These are phyloP conservation scores for Lasioglossum zephyrum DNA, from an alignment of 2,888 invertebrate genomes.

Conservation along the genomic window DNA sequence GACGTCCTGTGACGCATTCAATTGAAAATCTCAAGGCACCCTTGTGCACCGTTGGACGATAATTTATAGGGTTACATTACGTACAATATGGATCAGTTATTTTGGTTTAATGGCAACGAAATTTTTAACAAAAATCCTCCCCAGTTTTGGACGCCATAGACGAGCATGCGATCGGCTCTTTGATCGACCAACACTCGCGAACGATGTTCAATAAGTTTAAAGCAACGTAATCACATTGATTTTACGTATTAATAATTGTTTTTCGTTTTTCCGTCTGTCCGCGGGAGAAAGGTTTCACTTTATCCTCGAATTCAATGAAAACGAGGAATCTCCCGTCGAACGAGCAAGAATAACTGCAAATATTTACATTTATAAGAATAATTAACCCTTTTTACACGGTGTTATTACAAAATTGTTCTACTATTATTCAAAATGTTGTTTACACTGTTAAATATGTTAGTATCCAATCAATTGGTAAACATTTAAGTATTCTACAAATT, in stretches of 20 bases:
- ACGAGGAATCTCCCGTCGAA: background rate
- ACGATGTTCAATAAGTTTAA: background rate
- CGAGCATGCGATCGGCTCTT: background rate
- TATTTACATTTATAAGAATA: background rate
- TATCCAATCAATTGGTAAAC: too few species aligned
- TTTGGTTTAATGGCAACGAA: constrained; percentile 53
- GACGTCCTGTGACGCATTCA: constrained; percentile 82
- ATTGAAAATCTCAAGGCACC: constrained; percentile 82
- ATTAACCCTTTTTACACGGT: background rate
- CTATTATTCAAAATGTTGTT: too few species aligned
- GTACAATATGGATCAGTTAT: constrained; percentile 73
- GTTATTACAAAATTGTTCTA: background rate
- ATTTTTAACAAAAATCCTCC: constrained; percentile 44
- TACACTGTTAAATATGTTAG: too few species aligned
- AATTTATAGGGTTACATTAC: constrained; percentile 75
- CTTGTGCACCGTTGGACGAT: constrained; percentile 74
- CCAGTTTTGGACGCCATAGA: background rate
- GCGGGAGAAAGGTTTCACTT: background rate
- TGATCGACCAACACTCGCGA: background rate
- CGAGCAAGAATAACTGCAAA: background rate
- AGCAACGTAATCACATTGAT: background rate
- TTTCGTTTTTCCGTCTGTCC: background rate
- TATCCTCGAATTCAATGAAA: background rate
- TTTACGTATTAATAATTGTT: background rate
- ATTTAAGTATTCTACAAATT: too few species aligned